phyloP scores from a whole-genome alignment of 2,888 invertebrate species.

The Thereva unica region DNA sequence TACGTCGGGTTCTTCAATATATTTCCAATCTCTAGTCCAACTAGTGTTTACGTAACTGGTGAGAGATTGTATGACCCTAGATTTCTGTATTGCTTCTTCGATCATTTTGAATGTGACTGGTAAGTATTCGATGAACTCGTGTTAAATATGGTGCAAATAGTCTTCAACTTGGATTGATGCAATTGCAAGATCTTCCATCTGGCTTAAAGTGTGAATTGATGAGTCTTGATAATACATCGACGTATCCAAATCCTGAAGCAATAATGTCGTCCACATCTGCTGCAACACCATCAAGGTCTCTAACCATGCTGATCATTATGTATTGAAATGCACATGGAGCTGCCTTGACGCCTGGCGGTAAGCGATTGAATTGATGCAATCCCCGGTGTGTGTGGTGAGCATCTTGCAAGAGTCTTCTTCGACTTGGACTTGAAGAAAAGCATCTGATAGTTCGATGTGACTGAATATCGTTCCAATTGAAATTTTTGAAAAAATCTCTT shows the following conservation, averaged over 20 bases:
- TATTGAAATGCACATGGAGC: background rate
- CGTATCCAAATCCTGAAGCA: background rate
- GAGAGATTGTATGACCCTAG: background rate
- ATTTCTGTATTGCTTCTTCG: constrained; percentile 31
- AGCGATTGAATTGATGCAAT: no score
- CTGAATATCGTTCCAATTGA: no score
- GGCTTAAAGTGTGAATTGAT: background rate
- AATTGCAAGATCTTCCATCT: background rate
- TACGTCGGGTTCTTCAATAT: constrained; percentile 30
- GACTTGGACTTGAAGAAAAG: no score
- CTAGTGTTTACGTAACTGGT: constrained; percentile 26
- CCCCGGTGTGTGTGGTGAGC: background rate
- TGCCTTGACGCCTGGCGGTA: no score
- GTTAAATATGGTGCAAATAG: constrained; percentile 29
- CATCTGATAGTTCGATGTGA: no score
- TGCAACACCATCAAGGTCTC: no score
- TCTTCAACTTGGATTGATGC: constrained; percentile 32
- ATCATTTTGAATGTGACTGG: constrained; percentile 40
- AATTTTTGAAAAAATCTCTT: no score
- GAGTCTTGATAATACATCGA: no score
- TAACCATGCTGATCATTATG: background rate
- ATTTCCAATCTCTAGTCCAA: constrained; percentile 32
- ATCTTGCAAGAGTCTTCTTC: no score
- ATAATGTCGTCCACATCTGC: background rate
- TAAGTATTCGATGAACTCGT: constrained; percentile 16